These are phyloP conservation scores for Sandelia bainsii DNA, from an alignment of 2,797 vertebrate species.

Conservation along the genomic window DNA sequence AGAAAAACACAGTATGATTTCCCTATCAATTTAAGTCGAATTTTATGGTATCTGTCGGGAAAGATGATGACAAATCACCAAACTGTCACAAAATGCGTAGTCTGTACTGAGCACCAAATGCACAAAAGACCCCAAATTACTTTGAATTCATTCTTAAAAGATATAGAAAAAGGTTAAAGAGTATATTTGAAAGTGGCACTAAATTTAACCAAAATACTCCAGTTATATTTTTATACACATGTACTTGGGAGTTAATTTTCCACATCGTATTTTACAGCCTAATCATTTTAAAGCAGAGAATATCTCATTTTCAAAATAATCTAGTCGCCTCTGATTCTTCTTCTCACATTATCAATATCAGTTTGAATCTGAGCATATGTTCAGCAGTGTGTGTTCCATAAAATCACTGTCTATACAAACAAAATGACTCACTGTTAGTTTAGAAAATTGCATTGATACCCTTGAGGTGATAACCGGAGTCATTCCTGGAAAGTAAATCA, in stretches of 20 bases:
- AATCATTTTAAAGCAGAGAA: background rate
- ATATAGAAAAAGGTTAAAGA: background rate
- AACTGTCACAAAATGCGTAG: background rate
- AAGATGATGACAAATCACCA: slow-evolving; percentile 14
- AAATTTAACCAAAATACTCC: background rate
- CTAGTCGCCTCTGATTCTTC: background rate
- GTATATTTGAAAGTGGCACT: background rate
- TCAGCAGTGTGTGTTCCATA: slow-evolving; percentile 6
- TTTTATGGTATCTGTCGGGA: slow-evolving; percentile 24
- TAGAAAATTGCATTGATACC: slow-evolving; percentile 3
- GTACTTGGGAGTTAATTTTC: background rate
- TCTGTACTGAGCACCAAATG: background rate
- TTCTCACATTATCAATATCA: slow-evolving; percentile 6
- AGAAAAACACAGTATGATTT: slow-evolving; percentile 34
- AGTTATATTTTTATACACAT: too few relatives aligned
- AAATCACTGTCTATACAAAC: slow-evolving; percentile 17
- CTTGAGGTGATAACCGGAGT: background rate
- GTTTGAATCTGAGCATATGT: slow-evolving; percentile 1
- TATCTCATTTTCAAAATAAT: background rate
- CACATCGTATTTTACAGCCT: background rate
- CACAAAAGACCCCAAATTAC: background rate
- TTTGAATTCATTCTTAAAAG: background rate
- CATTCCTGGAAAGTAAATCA: slow-evolving; percentile 5
- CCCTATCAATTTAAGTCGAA: slow-evolving; percentile 16
- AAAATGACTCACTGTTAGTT: slow-evolving; percentile 6